Base-by-base conservation (phyloP, 2,888 invertebrate species). In the Eupithecia abbreviata region DNA sequence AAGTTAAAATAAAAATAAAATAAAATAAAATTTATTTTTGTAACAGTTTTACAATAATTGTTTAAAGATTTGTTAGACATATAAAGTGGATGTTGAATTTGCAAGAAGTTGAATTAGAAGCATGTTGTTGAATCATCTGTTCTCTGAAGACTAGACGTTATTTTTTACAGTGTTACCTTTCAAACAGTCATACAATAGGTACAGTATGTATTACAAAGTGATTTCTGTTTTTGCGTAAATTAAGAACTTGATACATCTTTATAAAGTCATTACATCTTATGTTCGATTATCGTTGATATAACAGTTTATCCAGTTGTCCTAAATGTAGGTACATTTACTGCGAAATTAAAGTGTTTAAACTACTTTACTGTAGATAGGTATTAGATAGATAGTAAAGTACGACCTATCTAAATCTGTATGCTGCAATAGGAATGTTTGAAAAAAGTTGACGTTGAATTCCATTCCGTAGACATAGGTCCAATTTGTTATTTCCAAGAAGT, bases 391-490 rank as follows among this genome's bases (percentile, higher is more conserved):
- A 0, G 58, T 58, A 58, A n/a, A 58, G 18, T 12, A 18, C 6
- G n/a, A 58, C 3, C 9, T 58, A 58, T 12, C 10, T 62, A 62
- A 51, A 42, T 7, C 15, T 66, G 41, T 66, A 66, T 15, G 66
- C 30, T 67, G 51, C 47, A 65, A 72, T 72, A 71, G 62, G 66
- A 77, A 67, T 49, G 71, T 45, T 67, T n/a, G 62, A 65, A 77
- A 76, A 75, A 75, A 75, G 70, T 45, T 67, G 77, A 49, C 49
- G 67, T 71, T 43, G 75, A 77, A 75, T 77, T 73, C 77, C 77
- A 73, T 70, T 75, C 77, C 75, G 12, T 73, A 68, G 4, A 62
- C 55, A 49, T 45, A 2, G 45, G 67, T 58, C 43, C 67, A 77
- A 77, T 77, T 75, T 75, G 75, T 75, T 73, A 41, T 74, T 69